Base-by-base conservation (phyloP, 2,888 invertebrate genomes). In the Nipponacmea schrenckii region DNA sequence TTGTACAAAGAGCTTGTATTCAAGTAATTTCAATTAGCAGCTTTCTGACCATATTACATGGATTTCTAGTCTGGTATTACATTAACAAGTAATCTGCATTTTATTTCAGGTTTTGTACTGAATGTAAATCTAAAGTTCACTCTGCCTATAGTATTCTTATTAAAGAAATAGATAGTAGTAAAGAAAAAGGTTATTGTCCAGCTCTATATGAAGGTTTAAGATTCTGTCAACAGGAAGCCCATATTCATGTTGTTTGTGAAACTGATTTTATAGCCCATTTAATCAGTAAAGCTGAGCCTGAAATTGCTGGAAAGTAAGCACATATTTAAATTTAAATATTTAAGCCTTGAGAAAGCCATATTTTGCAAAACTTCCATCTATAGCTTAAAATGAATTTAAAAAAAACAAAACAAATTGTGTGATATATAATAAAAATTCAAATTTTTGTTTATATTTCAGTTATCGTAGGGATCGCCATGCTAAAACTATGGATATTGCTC, bases 401-500 rank as follows among this genome's bases (percentile, higher is more conserved):
- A n/a, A n/a, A n/a, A n/a, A n/a, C n/a, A n/a, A n/a, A n/a, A n/a
- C n/a, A n/a, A n/a, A n/a, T n/a, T n/a, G n/a, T n/a, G n/a, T n/a
- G n/a, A n/a, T n/a, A n/a, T n/a, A n/a, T n/a, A n/a, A n/a, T n/a
- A n/a, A n/a, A n/a, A n/a, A n/a, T n/a, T n/a, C n/a, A n/a, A n/a
- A n/a, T n/a, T 5, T 26, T 12, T n/a, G 68, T 44, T 66, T 15
- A 48, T 39, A 45, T 73, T 72, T 8, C 71, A 82, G 82, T 76
- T 87, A 94, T 86, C 93, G 94, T 80, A 92, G 96, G 75, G 97
- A 97, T 89, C 92, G 97, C 71, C 97, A 97, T 88, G 97, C 97
- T 10, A 97, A 97, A 90, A 97, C 97, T n/a, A 90, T 97, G 82
- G 97, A 97, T 91, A 96, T 96, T 79, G 97, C 97, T 81, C 97